Base-by-base conservation (phyloP, 2,797 vertebrate genomes). In the Chrosomus eos region DNA sequence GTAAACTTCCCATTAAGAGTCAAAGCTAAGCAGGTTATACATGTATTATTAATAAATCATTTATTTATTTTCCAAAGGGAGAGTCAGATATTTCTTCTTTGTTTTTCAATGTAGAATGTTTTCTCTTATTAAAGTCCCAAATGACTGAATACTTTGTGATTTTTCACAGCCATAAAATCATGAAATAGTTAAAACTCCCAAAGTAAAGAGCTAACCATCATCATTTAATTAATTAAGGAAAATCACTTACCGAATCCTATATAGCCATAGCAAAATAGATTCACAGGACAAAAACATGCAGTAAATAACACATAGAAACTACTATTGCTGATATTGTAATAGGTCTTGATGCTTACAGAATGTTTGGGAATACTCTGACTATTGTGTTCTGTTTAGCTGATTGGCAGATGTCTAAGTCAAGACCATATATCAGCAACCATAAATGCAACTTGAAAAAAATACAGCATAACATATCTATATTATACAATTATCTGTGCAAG, bases 201-300 rank as follows among this genome's bases (percentile, higher is more conserved):
- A 77, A 78, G 33, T 13, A 70, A 53, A 77, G 19, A 28, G 16
- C 51, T 26, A 28, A 16, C 16, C 8, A 48, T 68, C 19, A 53
- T 1, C 3, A 58, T 58, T 55, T 8, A 11, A 71, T 55, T 38
- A 68, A 33, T 68, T 33, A 66, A 77, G 45, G 28, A 83, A 53
- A 81, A 40, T 81, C 28, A 90, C 88, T 89, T 89, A 90, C 89
- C 89, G 76, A 62, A 7, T 81, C 82, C 89, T 89, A 85, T 81
- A 55, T 84, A 88, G 86, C 86, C 83, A 84, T 62, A 82, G 82
- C 38, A 78, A 40, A 78, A 68, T 26, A 86, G 36, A 88, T 70
- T 79, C 67, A 84, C 75, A 90, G 43, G 68, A 77, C 78, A 73
- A 83, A 83, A 48, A 79, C 40, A 72, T 60, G 38, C 80, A 89